phyloP scores from a whole-genome alignment of 2,888 invertebrate genomes.

The Drosophila neutralis region DNA sequence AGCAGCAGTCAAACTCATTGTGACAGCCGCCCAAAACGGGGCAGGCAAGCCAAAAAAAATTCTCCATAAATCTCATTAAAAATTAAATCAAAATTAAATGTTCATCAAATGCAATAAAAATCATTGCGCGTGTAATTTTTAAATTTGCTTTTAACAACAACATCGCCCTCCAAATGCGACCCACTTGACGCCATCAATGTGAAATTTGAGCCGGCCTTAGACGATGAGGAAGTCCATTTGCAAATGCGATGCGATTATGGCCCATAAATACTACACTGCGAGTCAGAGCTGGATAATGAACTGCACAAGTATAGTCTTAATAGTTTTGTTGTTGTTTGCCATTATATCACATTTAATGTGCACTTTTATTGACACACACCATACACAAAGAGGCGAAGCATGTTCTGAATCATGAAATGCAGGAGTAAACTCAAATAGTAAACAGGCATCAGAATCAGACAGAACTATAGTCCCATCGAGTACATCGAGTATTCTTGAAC shows the following conservation, averaged over 20 bases:
- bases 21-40: constrained; percentile 45
- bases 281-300: constrained; percentile 28
- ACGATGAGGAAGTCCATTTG: constrained; percentile 51
- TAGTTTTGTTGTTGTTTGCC: constrained; percentile 21
- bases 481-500: not conserved
- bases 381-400: not conserved
- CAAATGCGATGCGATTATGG: constrained; percentile 12
- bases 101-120: constrained; percentile 75
- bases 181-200: constrained; percentile 12
- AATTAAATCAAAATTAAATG: constrained; percentile 77
- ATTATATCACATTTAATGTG: constrained; percentile 20
- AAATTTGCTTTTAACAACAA: constrained; percentile 32
- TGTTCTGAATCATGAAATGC: not conserved
- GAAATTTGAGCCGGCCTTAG: constrained; percentile 33
- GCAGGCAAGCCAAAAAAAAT: constrained; percentile 18
- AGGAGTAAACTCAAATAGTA: not conserved
- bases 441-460: not conserved
- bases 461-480: not conserved
- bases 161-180: not conserved
- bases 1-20: constrained; percentile 34
- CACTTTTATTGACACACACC: constrained; percentile 2
- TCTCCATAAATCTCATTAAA: constrained; percentile 67
- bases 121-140: constrained; percentile 56
- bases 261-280: constrained; percentile 22
- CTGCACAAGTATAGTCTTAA: constrained; percentile 34